Evolutionary conservation across 2,113 vertebrate species (phyloP).

Genomic region (Heterochromis multidens): DNA sequence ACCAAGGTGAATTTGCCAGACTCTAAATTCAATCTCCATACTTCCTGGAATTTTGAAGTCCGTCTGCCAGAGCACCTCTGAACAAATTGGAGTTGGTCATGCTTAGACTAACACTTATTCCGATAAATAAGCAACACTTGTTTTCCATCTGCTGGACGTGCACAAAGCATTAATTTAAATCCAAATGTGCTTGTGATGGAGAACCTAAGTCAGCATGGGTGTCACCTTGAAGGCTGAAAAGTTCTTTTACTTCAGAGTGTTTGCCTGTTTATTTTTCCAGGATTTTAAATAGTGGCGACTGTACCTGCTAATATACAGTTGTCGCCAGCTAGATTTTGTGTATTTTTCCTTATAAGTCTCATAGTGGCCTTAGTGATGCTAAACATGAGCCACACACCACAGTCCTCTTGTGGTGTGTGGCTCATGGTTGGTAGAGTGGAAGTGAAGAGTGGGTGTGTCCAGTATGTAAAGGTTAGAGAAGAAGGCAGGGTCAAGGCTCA

Average conservation of each 20-base stretch:
- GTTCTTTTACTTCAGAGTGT: background rate
- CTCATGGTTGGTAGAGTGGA: background rate
- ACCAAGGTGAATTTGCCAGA: background rate
- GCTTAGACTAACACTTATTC: background rate
- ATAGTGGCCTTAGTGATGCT: background rate
- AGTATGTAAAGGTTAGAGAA: background rate
- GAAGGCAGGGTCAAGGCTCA: background rate
- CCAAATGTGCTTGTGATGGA: background rate
- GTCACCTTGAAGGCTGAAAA: conserved; percentile 16
- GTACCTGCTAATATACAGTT: background rate
- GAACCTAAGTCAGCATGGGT: conserved; percentile 7
- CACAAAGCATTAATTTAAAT: background rate
- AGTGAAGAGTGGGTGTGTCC: background rate
- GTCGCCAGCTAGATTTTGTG: background rate
- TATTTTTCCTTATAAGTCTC: conserved; percentile 22
- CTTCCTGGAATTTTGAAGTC: background rate
- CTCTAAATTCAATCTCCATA: background rate
- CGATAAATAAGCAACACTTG: background rate
- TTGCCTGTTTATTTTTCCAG: conserved; percentile 24
- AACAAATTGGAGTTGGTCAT: background rate
- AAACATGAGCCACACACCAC: background rate
- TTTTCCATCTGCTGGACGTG: background rate
- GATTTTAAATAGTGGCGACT: background rate
- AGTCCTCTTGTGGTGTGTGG: background rate
- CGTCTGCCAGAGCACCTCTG: background rate